phyloP scores from a whole-genome alignment of 1,140 invertebrate genomes.

The Zaprionus camerounensis region DNA sequence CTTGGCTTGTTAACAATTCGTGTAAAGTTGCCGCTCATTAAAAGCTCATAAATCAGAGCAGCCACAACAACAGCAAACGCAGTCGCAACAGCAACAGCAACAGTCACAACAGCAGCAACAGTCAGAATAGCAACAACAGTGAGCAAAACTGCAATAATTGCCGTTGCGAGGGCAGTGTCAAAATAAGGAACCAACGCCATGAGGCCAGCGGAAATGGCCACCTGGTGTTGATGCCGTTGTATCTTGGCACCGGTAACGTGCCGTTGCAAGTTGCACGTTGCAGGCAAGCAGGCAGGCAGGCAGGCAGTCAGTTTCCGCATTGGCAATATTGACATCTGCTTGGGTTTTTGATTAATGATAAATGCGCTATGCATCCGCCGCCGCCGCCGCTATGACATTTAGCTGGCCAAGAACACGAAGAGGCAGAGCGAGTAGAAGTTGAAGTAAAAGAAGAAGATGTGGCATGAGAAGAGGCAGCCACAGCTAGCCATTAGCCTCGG shows the following conservation, averaged over 20 bases:
- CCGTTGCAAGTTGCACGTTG: slow-evolving; percentile 7
- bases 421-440: neutral
- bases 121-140: neutral
- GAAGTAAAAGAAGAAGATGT: neutral
- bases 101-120: neutral
- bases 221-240: slow-evolving; percentile 41
- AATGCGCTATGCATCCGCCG: slow-evolving; percentile 69
- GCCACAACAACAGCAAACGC: neutral
- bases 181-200: slow-evolving; percentile 58
- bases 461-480: neutral
- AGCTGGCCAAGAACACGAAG: slow-evolving; percentile 34
- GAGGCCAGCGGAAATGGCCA: slow-evolving; percentile 66
- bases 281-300: neutral
- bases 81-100: slow-evolving; percentile 17
- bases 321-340: slow-evolving; percentile 67
- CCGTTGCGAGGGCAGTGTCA: slow-evolving; percentile 65
- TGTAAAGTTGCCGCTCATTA: slow-evolving; percentile 81
- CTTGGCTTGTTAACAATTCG: slow-evolving; percentile 77
- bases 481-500: slow-evolving; percentile 31
- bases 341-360: slow-evolving; percentile 77
- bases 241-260: slow-evolving; percentile 15
- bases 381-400: slow-evolving; percentile 70
- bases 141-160: slow-evolving; percentile 58
- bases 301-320: slow-evolving; percentile 63
- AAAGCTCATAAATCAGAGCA: slow-evolving; percentile 79